Evolutionary conservation across 2,113 vertebrate genomes (phyloP).

Genomic region (Oreocharis arfaki): DNA sequence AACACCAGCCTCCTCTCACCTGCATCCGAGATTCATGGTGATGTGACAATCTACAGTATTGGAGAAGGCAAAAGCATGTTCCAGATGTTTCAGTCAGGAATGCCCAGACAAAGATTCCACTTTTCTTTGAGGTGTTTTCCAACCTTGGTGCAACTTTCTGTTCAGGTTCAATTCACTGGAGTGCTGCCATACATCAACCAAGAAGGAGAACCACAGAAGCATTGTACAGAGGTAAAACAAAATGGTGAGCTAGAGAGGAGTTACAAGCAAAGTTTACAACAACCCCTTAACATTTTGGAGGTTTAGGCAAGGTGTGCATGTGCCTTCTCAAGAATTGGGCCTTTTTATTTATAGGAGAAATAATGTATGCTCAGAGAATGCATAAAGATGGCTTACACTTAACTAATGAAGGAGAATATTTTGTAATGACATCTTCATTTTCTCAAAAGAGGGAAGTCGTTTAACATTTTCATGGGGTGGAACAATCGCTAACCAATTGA

Average conservation of each 20-base stretch:
- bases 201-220: neutral
- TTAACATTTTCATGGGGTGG: neutral
- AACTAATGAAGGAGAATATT: neutral
- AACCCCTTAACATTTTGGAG: neutral
- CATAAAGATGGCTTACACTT: neutral
- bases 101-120: neutral
- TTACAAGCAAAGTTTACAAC: neutral
- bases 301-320: neutral
- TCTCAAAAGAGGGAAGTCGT: neutral
- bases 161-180: neutral
- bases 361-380: neutral
- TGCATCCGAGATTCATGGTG: neutral
- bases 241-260: neutral
- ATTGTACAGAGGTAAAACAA: neutral
- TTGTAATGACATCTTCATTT: neutral
- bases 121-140: neutral
- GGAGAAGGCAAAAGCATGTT: neutral
- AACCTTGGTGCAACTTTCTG: neutral
- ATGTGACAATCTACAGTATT: neutral
- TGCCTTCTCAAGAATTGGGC: neutral
- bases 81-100: neutral
- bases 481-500: neutral
- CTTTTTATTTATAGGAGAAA: neutral
- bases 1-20: neutral
- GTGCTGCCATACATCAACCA: neutral